Evolutionary conservation across 2,113 vertebrate genomes (phyloP).

Genomic region (Sterrhoptilus dennistouni): DNA sequence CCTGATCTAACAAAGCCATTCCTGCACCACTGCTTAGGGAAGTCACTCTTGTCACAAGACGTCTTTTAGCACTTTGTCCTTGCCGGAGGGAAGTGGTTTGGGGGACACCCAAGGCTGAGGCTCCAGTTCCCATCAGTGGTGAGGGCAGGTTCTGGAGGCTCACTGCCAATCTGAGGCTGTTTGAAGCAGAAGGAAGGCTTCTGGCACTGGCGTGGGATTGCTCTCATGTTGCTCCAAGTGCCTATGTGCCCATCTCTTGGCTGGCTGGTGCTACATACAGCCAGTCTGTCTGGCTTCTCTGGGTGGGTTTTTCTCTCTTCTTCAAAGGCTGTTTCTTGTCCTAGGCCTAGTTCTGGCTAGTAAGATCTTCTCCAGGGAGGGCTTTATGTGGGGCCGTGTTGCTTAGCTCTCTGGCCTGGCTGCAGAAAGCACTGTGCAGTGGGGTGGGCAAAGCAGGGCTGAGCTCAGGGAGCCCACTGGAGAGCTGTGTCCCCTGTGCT

Average conservation of each 20-base stretch:
- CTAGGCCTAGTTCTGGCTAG: not conserved
- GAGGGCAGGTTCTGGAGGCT: not conserved
- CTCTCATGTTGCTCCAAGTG: not conserved
- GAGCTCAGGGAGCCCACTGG: not conserved
- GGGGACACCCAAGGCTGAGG: not conserved
- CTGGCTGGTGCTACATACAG: not conserved
- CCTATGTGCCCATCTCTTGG: rapidly evolving
- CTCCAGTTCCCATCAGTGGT: not conserved
- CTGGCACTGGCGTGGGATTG: not conserved
- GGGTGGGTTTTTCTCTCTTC: not conserved
- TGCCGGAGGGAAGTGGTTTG: not conserved
- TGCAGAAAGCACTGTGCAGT: not conserved
- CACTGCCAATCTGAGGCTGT: not conserved
- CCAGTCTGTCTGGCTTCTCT: not conserved
- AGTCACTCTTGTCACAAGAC: not conserved
- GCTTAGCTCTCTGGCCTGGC: not conserved
- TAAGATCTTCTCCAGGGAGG: not conserved
- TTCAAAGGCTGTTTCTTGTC: not conserved
- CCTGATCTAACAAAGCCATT: not conserved
- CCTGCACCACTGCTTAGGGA: not conserved
- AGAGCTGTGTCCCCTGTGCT: not conserved
- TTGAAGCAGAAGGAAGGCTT: not conserved
- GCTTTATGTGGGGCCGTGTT: not conserved
- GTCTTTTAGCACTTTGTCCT: not conserved
- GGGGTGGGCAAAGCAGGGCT: not conserved